Evolutionary conservation across 1,140 invertebrate genomes (phyloP).

Genomic region (Aleiodes sp.): DNA sequence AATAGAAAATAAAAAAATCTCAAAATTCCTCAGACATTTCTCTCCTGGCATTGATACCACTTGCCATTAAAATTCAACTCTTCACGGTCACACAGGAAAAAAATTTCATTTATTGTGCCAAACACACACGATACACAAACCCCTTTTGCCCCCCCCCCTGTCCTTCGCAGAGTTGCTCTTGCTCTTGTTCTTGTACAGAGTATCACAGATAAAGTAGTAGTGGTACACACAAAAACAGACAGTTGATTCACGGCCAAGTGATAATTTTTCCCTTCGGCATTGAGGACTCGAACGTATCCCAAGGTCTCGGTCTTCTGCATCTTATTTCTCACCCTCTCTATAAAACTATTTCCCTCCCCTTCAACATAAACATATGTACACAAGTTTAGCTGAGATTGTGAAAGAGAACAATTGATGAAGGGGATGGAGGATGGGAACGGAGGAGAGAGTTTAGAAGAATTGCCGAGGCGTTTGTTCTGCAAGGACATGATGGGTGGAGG

Average conservation of each 20-base stretch:
- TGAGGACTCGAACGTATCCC: neutral
- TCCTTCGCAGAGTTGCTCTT: too few relatives aligned
- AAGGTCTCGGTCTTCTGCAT: constrained; percentile 3
- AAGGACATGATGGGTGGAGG: constrained; percentile 36
- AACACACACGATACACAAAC: neutral
- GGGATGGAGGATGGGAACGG: neutral
- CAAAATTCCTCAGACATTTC: too few relatives aligned
- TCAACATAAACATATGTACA: neutral
- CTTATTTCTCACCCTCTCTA: neutral
- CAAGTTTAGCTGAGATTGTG: neutral
- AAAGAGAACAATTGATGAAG: neutral
- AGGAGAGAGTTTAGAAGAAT: neutral
- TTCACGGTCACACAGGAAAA: neutral
- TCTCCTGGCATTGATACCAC: too few relatives aligned
- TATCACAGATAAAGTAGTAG: neutral
- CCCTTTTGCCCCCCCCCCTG: too few relatives aligned
- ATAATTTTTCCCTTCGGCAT: neutral
- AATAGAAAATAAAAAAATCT: too few relatives aligned
- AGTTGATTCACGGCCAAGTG: constrained; percentile 12
- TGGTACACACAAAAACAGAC: neutral
- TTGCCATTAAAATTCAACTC: too few relatives aligned
- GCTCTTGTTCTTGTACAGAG: neutral
- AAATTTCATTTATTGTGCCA: neutral
- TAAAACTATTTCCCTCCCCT: neutral
- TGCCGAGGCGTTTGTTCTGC: constrained; percentile 3